Evolutionary conservation across 2,888 invertebrate genomes (phyloP).

Genomic region (Agrochola lota): DNA sequence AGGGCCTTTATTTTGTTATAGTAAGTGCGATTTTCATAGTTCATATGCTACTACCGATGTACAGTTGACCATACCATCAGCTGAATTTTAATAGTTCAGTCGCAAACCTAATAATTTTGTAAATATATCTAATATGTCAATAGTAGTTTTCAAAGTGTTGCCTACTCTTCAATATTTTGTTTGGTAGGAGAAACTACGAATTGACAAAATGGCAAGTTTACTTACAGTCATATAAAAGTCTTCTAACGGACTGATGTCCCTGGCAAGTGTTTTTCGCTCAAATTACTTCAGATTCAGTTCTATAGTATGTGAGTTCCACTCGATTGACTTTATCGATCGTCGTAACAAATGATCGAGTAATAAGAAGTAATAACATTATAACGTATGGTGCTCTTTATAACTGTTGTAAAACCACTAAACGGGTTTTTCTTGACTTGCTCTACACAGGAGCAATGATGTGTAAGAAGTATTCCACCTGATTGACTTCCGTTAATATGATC

Average conservation of each 20-base stretch:
- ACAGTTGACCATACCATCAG: neutral
- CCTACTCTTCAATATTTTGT: neutral
- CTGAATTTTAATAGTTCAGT: neutral
- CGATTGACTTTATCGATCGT: slow-evolving; percentile 25
- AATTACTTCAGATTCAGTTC: neutral
- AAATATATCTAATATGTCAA: neutral
- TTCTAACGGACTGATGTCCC: neutral
- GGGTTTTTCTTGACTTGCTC: slow-evolving; percentile 17
- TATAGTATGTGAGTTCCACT: slow-evolving; percentile 23
- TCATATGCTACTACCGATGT: neutral
- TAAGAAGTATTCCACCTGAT: slow-evolving; percentile 9
- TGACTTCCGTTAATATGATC: slow-evolving; percentile 1
- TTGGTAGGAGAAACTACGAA: neutral
- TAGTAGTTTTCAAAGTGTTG: neutral
- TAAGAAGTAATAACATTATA: neutral
- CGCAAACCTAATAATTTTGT: neutral
- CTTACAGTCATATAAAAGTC: neutral
- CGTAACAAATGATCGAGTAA: slow-evolving; percentile 15
- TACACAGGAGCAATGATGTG: slow-evolving; percentile 7
- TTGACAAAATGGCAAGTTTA: neutral
- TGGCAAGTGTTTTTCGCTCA: neutral
- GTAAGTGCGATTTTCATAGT: neutral
- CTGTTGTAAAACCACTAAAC: slow-evolving; percentile 19
- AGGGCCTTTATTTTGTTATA: neutral
- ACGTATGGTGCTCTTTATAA: slow-evolving; percentile 21